Evolutionary conservation across 2,888 invertebrate species (phyloP).

Genomic region (Spatulosminthurus flaviceps): DNA sequence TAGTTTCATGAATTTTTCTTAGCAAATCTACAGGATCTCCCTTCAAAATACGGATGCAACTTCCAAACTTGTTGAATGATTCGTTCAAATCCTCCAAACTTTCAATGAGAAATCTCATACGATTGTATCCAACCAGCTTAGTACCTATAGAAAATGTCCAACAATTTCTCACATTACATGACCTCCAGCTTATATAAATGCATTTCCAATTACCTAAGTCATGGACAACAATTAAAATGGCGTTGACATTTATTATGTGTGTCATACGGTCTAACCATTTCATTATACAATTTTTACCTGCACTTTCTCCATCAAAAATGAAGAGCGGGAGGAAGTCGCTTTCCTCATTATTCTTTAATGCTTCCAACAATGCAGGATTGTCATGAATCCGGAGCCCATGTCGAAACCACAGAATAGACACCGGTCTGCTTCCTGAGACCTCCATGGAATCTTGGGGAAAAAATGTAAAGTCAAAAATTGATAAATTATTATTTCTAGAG

Average conservation of each 20-base stretch:
- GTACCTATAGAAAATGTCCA: conserved; percentile 72
- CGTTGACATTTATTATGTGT: background rate
- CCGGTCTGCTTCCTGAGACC: background rate
- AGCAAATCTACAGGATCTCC: conserved; percentile 74
- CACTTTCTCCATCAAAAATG: conserved; percentile 80
- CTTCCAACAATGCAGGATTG: conserved; percentile 74
- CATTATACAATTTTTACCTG: conserved; percentile 69
- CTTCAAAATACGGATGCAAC: conserved; percentile 71
- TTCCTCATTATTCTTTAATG: conserved; percentile 67
- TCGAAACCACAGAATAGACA: conserved; percentile 74
- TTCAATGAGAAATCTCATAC: conserved; percentile 76
- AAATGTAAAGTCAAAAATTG: too few relatives aligned
- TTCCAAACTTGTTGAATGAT: conserved; percentile 71
- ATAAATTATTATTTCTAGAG: background rate
- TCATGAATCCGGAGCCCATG: conserved; percentile 77
- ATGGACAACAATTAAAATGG: too few relatives aligned
- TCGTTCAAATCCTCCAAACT: conserved; percentile 73
- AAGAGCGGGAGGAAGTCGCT: conserved; percentile 73
- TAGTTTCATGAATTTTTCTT: conserved; percentile 71
- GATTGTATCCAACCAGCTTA: conserved; percentile 74
- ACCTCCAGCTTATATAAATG: too few relatives aligned
- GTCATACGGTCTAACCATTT: background rate
- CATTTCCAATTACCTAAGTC: too few relatives aligned
- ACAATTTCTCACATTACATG: too few relatives aligned
- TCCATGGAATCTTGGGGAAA: background rate